Base-by-base conservation (phyloP, 2,888 invertebrate genomes). In the Cephus spinipes region DNA sequence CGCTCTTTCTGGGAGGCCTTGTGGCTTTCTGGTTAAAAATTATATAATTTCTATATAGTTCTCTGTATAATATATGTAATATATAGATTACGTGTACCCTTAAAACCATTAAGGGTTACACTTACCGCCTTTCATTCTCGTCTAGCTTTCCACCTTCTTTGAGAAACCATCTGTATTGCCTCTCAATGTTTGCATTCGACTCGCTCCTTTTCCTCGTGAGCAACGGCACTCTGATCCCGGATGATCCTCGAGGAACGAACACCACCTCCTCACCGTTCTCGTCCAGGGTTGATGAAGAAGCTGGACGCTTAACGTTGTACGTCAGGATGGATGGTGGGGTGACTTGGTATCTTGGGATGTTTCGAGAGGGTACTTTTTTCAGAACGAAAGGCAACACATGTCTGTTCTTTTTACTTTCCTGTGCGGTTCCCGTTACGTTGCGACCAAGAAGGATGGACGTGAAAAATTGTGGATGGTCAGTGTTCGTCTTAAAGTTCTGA, bases 111-210 rank as follows among this genome's bases (percentile, higher is more conserved):
- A 23, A 55, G 23, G 23, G 23, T 23, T 9, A 23, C 23, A 55
- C 55, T 55, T 55, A 55, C 55, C 55, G 55, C 55, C 55, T 55
- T 55, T 55, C 55, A 6, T 55, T 55, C 23, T 55, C 23, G 23
- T 55, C 23, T 55, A 55, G 55, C 55, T 55, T 55, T 40, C 40
- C 68, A 30, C 75, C 81, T 11, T 77, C 68, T 12, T 76, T 80
- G 73, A 85, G 84, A 73, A 87, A 86, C 79, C 82, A 82, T 3
- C 82, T 71, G 34, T 82, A 84, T n/a, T 32, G 78, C 36, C 85
- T 81, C 73, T 83, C 79, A 3, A 79, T 3, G 71, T 79, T 69
- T 30, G 79, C 79, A 55, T 85, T 80, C 31, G 75, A 74, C 36
- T 81, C 83, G 11, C 74, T 83, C n/a, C 82, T 80, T 78, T 82